Percentiles rank a stretch among this genome's conserved stretches.
phyloP scores from a whole-genome alignment of 2,113 vertebrate species.

The Dipodomys merriami region DNA sequence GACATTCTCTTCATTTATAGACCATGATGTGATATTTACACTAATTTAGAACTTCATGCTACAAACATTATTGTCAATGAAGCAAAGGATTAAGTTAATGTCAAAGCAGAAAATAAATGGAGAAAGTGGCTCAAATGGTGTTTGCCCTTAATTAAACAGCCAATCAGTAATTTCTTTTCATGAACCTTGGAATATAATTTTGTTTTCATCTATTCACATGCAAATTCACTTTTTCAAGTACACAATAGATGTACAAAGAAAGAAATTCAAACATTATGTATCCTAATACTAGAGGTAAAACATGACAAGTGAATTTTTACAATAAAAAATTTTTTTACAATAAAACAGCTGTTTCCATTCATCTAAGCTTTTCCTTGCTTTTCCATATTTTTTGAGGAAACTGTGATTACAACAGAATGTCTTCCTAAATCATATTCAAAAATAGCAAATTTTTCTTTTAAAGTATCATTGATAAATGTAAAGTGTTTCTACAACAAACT shows the following conservation, averaged over 20 bases:
- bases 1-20: constrained; percentile 62
- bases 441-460: constrained; percentile 71
- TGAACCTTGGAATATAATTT: constrained; percentile 80
- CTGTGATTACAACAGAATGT: constrained; percentile 75
- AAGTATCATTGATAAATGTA: constrained; percentile 78
- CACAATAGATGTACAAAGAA: constrained; percentile 80
- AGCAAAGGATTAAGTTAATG: constrained; percentile 73
- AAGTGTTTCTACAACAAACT: constrained; percentile 75
- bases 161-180: constrained; percentile 78
- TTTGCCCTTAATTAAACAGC: constrained; percentile 59
- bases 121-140: constrained; percentile 57
- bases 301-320: constrained; percentile 76
- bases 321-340: constrained; percentile 78
- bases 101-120: constrained; percentile 74
- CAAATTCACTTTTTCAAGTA: constrained; percentile 80
- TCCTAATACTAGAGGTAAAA: constrained; percentile 79
- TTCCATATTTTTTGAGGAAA: constrained; percentile 63
- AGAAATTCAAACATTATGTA: constrained; percentile 84
- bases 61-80: constrained; percentile 77
- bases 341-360: constrained; percentile 86
- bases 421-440: constrained; percentile 80
- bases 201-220: constrained; percentile 82
- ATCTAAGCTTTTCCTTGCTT: constrained; percentile 64
- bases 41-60: constrained; percentile 77
- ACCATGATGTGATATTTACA: constrained; percentile 82